Evolutionary conservation across 2,888 invertebrate genomes (phyloP).

Genomic region (Pyralis farinalis): DNA sequence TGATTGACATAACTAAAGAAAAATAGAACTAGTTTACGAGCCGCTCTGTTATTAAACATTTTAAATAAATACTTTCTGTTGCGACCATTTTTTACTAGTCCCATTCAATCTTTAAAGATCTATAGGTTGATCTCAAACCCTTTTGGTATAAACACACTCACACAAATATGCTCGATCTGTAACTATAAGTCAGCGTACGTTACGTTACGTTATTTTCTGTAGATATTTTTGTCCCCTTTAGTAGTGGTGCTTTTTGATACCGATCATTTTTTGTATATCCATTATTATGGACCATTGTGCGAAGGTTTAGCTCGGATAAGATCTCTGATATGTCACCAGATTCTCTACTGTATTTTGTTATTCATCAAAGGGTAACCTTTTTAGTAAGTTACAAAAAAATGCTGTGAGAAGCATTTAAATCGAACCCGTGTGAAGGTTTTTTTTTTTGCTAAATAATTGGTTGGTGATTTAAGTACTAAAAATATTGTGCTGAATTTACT

Average conservation of each 20-base stretch:
- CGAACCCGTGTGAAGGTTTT: conserved; percentile 16
- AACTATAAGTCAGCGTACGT: conserved; percentile 59
- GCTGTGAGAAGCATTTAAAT: conserved; percentile 3
- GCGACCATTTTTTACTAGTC: conserved; percentile 57
- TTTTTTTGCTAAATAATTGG: too few relatives aligned
- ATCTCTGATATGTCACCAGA: conserved; percentile 76
- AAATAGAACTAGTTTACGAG: conserved; percentile 69
- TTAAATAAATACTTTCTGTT: conserved; percentile 63
- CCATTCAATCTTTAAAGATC: conserved; percentile 60
- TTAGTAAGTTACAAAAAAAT: conserved; percentile 52
- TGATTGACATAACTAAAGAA: conserved; percentile 69
- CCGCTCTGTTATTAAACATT: conserved; percentile 76
- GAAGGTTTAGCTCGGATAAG: conserved; percentile 73
- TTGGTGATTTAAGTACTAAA: too few relatives aligned
- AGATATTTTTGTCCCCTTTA: conserved; percentile 71
- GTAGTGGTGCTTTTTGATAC: conserved; percentile 65
- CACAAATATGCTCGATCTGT: conserved; percentile 39
- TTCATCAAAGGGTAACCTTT: conserved; percentile 63
- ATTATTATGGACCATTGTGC: conserved; percentile 74
- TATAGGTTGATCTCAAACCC: conserved; percentile 55
- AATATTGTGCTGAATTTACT: too few relatives aligned
- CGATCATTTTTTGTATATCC: conserved; percentile 73
- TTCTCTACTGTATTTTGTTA: conserved; percentile 58
- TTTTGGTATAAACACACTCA: conserved; percentile 61
- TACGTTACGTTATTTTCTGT: conserved; percentile 47